Base-by-base conservation (phyloP, 2,888 invertebrate genomes). In the Dicycla oo region DNA sequence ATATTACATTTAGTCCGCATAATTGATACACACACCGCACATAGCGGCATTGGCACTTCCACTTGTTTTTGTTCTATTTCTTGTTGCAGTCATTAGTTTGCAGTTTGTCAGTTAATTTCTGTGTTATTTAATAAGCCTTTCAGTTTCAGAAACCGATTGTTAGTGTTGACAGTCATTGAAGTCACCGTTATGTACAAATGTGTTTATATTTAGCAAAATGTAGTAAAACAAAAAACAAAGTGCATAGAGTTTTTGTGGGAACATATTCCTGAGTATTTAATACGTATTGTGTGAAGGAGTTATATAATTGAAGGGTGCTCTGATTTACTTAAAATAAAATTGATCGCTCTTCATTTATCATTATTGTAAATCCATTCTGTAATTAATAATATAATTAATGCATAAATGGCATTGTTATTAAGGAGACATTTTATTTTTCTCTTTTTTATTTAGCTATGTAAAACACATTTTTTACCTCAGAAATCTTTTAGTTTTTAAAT, bases 131-230 rank as follows among this genome's bases (percentile, higher is more conserved):
- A 2, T 73, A 8, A 51, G 13, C 20, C 45, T 66, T 65, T 30
- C 56, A 60, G 30, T 66, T 58, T 30, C 56, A 53, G 23, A 73
- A 66, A 67, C 58, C 26, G 51, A 45, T 64, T 53, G 45, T 38
- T 26, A 43, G 11, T 81, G 38, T 73, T 40, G 60, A 57, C 7
- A 72, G 63, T 72, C 58, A 67, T 69, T 65, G 51, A 76, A 70
- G 74, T 80, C 84, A 84, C 84, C 84, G 6, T 71, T 75, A 73
- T 84, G 84, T 84, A 80, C 84, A 84, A 84, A 84, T 69, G 58
- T 70, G 51, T 80, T 80, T 69, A 79, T 74, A 45, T 69, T 72
- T 75, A 73, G 56, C 18, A 49, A 60, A 75, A 65, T 75, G 8
- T 68, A 54, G 30, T 67, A 62, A 18, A 63, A n/a, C n/a, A n/a